Evolutionary conservation across 2,797 vertebrate species (phyloP).

Genomic region (Antrozous pallidus): DNA sequence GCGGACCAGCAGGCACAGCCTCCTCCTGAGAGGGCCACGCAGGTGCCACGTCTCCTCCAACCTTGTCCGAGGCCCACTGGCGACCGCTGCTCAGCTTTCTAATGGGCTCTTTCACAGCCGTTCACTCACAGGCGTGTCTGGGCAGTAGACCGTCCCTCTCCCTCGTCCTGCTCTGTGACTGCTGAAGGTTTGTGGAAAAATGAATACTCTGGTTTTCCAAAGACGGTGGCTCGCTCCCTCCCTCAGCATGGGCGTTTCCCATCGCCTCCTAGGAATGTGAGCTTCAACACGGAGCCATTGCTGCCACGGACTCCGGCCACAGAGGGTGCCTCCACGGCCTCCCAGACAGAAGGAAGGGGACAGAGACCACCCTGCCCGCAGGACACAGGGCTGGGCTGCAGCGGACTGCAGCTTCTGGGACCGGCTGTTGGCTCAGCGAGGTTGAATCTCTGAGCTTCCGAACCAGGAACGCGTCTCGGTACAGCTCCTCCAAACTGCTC

Average conservation of each 20-base stretch:
- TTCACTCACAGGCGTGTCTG: background rate
- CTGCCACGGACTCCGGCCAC: slow-evolving; percentile 92
- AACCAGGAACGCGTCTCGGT: slow-evolving; percentile 95
- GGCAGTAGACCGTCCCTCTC: too few species aligned
- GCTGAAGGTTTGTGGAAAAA: background rate
- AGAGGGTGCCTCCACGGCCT: slow-evolving; percentile 91
- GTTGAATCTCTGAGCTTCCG: slow-evolving; percentile 92
- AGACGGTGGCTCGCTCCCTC: too few species aligned
- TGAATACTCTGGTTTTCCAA: too few species aligned
- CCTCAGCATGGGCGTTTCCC: too few species aligned
- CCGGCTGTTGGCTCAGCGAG: slow-evolving; percentile 90
- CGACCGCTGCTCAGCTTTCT: background rate
- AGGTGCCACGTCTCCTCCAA: too few species aligned
- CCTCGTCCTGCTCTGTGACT: background rate
- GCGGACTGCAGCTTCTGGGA: slow-evolving; percentile 95
- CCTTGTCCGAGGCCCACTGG: background rate
- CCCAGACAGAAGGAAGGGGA: slow-evolving; percentile 93
- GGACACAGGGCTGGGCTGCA: slow-evolving; percentile 93
- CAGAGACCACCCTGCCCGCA: slow-evolving; percentile 93
- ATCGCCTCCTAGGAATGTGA: slow-evolving; percentile 46
- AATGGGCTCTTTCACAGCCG: background rate
- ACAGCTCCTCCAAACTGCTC: slow-evolving; percentile 90
- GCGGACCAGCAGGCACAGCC: too few species aligned
- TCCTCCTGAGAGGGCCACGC: too few species aligned
- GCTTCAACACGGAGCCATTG: slow-evolving; percentile 91